phyloP scores from a whole-genome alignment of 2,888 invertebrate species.

The Polyommatus icarus region DNA sequence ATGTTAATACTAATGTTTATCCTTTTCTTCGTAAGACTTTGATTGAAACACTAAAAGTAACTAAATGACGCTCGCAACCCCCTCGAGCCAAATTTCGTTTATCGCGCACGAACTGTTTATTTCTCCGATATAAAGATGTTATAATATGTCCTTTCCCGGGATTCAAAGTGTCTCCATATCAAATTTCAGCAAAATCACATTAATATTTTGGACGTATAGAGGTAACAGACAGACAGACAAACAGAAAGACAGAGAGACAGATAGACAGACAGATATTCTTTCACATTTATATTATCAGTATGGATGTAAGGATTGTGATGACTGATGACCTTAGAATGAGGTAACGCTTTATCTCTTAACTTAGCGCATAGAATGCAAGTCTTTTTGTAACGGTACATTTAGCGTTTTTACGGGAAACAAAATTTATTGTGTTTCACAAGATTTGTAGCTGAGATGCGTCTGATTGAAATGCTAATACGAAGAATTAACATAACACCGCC shows the following conservation, averaged over 20 bases:
- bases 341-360: neutral
- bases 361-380: neutral
- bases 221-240: no score
- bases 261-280: no score
- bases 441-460: slow-evolving; percentile 51
- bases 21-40: neutral
- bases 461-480: slow-evolving; percentile 70
- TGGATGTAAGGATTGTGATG: neutral
- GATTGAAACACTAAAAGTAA: neutral
- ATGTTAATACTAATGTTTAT: slow-evolving; percentile 43
- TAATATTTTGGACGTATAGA: no score
- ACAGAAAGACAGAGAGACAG: no score
- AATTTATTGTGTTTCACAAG: neutral
- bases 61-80: no score
- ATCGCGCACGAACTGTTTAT: no score
- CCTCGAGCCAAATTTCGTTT: no score
- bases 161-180: no score
- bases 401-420: neutral
- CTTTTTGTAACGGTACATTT: neutral
- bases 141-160: no score
- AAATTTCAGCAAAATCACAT: no score
- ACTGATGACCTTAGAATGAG: no score
- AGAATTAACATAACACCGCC: slow-evolving; percentile 65
- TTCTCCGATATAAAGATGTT: no score
- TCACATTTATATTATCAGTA: neutral